Base-by-base conservation (phyloP, 2,888 invertebrate species). In the Agrotis clavis region DNA sequence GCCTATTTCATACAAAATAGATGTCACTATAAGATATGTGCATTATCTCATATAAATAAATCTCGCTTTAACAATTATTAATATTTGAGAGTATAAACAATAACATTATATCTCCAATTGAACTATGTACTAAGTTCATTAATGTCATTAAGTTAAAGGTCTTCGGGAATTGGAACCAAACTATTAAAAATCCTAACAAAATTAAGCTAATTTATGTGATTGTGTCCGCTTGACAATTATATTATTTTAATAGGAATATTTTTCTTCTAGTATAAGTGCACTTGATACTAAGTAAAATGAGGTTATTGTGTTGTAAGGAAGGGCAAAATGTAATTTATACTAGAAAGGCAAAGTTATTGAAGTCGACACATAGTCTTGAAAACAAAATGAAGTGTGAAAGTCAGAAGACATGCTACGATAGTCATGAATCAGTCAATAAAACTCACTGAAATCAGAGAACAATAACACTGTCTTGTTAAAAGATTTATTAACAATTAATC, bases 181-280 rank as follows among this genome's bases (percentile, higher is more conserved):
- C 65, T 62, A 74, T 77, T 76, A 80, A 79, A 86, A 82, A 82
- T 74, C 68, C 71, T 83, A 86, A 79, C 48, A 83, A 85, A 87
- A 83, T 85, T 82, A 85, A 66, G 67, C 75, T 83, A 88, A 50
- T 41, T 64, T 72, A 71, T 65, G 45, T 67, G 83, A 79, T 77
- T 83, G 85, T 83, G 87, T 80, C 79, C 53, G 83, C 76, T 72
- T 74, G 69, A 63, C 19, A 21, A 25, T 56, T 51, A 68, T 66
- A 71, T 18, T 69, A 74, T 74, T 79, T 66, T 67, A 83, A 54
- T 83, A 73, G 74, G 69, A 82, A 82, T 80, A 82, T 78, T 72
- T 72, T 72, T 79, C 74, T 54, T 54, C 60, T 75, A 68, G 13
- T 64, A 45, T 81, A 83, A 83, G 80, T 74, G 83, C 81, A 81